These are phyloP conservation scores for Cyprinodon tularosa DNA, from an alignment of 2,113 vertebrate genomes.

Conservation along the genomic window DNA sequence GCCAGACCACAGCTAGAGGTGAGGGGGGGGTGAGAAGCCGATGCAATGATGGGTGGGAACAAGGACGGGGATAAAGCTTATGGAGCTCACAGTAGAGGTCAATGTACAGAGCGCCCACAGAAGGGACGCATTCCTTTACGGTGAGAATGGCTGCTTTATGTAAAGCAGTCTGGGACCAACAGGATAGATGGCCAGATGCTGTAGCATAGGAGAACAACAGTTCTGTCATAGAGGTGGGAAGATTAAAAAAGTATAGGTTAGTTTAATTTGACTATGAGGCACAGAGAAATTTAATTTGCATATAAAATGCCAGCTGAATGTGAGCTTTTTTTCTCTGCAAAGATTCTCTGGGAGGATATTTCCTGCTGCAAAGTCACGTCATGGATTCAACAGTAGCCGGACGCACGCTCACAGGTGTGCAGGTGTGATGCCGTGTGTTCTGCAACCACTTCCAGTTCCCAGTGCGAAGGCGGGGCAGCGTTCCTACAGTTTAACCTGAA, in stretches of 20 bases:
- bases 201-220: conserved; percentile 29
- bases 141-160: conserved; percentile 65
- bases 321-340: conserved; percentile 4
- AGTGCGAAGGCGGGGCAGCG: conserved; percentile 66
- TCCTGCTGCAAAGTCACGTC: conserved; percentile 53
- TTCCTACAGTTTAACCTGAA: conserved; percentile 75
- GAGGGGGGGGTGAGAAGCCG: not conserved
- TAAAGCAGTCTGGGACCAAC: conserved; percentile 42
- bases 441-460: conserved; percentile 52
- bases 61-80: conserved; percentile 25
- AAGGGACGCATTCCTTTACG: conserved; percentile 72
- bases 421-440: conserved; percentile 60
- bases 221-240: not conserved
- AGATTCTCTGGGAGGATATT: conserved; percentile 18
- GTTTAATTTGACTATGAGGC: not conserved
- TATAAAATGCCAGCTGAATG: conserved; percentile 8
- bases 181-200: conserved; percentile 56
- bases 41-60: conserved; percentile 13
- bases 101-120: conserved; percentile 56
- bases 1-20: not conserved
- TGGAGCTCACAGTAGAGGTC: conserved; percentile 45
- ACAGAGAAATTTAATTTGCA: conserved; percentile 33
- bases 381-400: conserved; percentile 24
- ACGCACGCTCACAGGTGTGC: conserved; percentile 56
- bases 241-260: not conserved